Evolutionary conservation across 2,888 invertebrate genomes (phyloP), one percentile per base, ranked within the genome.

Genomic region (Idaea aversata): DNA sequence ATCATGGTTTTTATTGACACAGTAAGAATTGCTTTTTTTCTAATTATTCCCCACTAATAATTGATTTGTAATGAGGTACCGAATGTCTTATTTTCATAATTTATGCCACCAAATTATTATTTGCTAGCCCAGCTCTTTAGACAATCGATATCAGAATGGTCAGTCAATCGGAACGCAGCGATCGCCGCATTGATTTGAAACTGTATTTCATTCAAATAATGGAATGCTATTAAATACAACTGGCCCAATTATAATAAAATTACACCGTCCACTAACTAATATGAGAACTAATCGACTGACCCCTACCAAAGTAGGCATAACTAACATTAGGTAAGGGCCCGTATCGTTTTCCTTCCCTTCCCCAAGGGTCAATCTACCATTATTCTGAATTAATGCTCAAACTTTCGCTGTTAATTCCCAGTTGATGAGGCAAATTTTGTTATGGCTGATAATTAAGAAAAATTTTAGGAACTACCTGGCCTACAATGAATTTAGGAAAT

Each of bases 381-480:
- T 88, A 89, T 84, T 88, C 84, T 81, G 83, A 87, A 87, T 90
- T 91, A 90, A 89, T 86, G 86, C 82, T 80, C 74, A 80, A 91
- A 90, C 83, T 90, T 90, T 82, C 81, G 80, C 80, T 77, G 78
- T 78, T 82, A 83, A 86, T 83, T 83, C 81, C 81, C 76, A 73
- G 79, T 80, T 87, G 86, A 89, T 88, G 86, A 88, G 81, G 81
- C 82, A 85, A 87, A 83, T 83, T 85, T 78, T 74, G 79, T 78
- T 81, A 82, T 77, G 71, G 73, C 68, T 73, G 76, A 82, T 86
- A 85, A 87, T 88, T 84, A 84, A 75, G 75, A 81, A 83, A 81
- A 84, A 81, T 75, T 74, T 69, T 62, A 63, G 65, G 70, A 66
- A 69, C 69, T 47, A 47, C 47, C 13, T 13, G 10, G 47, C 47